Base-by-base conservation (phyloP, 2,888 invertebrate genomes). In the Leptinotarsa rubiginosa region DNA sequence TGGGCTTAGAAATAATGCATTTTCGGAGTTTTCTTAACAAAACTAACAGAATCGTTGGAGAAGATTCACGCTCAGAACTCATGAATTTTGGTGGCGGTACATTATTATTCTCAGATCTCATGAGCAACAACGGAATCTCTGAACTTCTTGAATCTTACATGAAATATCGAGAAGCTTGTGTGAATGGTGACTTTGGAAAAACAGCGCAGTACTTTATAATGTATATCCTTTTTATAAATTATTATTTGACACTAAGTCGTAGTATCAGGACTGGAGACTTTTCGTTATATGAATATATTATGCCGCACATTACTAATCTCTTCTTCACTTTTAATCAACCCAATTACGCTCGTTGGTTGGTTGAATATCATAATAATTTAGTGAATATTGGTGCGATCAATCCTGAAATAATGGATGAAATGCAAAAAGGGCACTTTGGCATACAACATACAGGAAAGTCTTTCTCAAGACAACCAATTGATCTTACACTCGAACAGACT, bases 401-500 rank as follows among this genome's bases (percentile, higher is more conserved):
- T 72, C 77, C 76, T 15, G 75, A 52, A 65, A 20, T 77, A 16
- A 41, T 68, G 47, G 66, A 73, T 64, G 31, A 66, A 47, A 20
- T 75, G 20, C 16, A 68, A 62, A 69, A 73, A 69, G 77, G 80
- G 73, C 73, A 56, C 73, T 73, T 78, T 70, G 68, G 80, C 69
- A 65, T 80, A 62, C 18, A 78, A 75, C 59, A 71, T 62, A 79
- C 78, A 22, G 41, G 70, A 50, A 77, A 79, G 67, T 69, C 77
- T 52, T 76, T 77, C 52, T 77, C 76, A 13, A 70, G 75, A 47
- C 59, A 70, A 47, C 75, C 75, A 22, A 71, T 77, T 18, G 77
- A 78, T 64, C 25, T 79, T 3, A 75, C 72, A 59, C 69, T 85
- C 16, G 84, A 84, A 73, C 79, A 80, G 71, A 84, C 82, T 25